Base-by-base conservation (phyloP, 2,888 invertebrate genomes). In the Scrobipalpa costella region DNA sequence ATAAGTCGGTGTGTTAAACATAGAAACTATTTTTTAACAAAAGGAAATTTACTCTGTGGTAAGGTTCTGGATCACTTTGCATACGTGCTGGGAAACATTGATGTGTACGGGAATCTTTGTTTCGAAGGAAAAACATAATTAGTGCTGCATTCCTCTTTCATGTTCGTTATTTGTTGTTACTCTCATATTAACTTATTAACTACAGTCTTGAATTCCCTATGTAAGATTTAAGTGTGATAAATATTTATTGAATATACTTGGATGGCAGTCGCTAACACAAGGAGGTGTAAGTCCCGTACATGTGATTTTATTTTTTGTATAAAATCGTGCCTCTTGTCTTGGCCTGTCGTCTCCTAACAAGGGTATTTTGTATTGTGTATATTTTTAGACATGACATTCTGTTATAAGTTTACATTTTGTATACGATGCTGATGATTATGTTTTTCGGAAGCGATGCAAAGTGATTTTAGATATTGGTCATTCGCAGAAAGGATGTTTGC, bases 231-330 rank as follows among this genome's bases (percentile, higher is more conserved):
- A 77, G 83, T 89, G 90, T 89, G 90, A 89, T 90, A 88, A 80
- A 83, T 85, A 83, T 87, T 86, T 85, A 80, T 88, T 84, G 84
- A 79, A 88, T 85, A 83, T 85, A 85, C 78, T 78, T 76, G 76
- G 90, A 91, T 88, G 91, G 81, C 90, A 90, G 91, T 90, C 72
- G 91, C 91, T 90, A 90, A 91, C 90, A 90, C 88, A 84, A 80
- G 63, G 81, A 84, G 90, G 87, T 84, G 80, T 79, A 66, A 67
- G 61, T 88, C 91, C 89, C 91, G 90, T 90, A 91, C 91, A 77
- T 19, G 70, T 83, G 88, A 89, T 90, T 90, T 90, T 89, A 89
- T 87, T 86, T 91, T 90, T 88, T 90, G 88, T 88, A 88, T 90
- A 90, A 90, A 90, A 90, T 90, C 90, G 80, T 85, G 81, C 84